Evolutionary conservation across 2,888 invertebrate genomes (phyloP).

Genomic region (Hartigia nigra): DNA sequence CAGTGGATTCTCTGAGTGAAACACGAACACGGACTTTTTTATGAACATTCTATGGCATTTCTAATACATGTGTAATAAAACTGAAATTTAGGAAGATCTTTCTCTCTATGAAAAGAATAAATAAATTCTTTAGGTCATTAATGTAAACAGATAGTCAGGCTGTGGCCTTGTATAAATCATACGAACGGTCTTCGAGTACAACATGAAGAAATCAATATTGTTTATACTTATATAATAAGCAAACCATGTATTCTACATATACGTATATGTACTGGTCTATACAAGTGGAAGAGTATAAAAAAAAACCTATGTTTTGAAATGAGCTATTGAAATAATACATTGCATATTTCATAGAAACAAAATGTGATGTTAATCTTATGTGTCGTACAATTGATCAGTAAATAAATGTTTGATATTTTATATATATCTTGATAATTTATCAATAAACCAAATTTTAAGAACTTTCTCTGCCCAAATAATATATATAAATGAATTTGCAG

Average conservation of each 20-base stretch:
- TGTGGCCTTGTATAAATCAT: constrained; percentile 43
- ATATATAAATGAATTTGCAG: background rate
- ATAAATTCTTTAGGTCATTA: constrained; percentile 35
- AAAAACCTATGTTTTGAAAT: background rate
- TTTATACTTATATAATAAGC: constrained; percentile 13
- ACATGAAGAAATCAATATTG: constrained; percentile 10
- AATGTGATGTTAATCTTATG: background rate
- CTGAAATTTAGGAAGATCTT: background rate
- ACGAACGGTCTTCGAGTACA: constrained; percentile 38
- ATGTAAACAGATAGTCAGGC: constrained; percentile 47
- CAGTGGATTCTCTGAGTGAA: background rate
- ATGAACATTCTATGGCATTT: background rate
- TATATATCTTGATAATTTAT: background rate
- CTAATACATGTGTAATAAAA: background rate
- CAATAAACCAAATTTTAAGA: background rate
- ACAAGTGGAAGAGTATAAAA: background rate
- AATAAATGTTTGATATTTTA: background rate
- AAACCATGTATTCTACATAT: constrained; percentile 1
- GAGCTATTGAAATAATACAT: background rate
- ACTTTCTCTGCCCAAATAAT: background rate
- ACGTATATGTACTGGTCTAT: background rate
- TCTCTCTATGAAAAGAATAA: background rate
- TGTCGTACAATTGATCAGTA: background rate
- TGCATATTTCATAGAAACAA: background rate
- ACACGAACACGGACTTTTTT: background rate